Evolutionary conservation across 2,113 vertebrate species (phyloP), one percentile per base, ranked within the genome.

Genomic region (western clawed frog (Xenopus tropicalis)): DNA sequence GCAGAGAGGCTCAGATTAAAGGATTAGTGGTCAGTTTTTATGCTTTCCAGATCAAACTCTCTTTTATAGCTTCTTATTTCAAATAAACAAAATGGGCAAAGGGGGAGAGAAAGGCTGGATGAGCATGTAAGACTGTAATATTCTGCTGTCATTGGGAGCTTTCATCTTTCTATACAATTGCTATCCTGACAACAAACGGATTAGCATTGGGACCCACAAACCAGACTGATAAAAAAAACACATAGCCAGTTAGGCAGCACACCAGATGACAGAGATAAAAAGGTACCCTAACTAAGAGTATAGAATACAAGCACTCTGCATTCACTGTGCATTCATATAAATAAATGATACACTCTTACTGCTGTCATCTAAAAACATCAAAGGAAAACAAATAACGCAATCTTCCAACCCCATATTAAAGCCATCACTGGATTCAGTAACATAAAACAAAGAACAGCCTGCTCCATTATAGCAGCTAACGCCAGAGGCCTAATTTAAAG

Each of bases 21-120:
- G 73, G 66, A 76, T 69, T 76, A 76, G 46, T 43, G 44, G 65
- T 74, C 25, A 63, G 62, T 46, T 76, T 76, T 29, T 52, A 43
- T 52, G 65, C 57, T 52, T 44, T 44, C 51, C n/a, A 43, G 44
- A 43, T 76, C 29, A 56, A 52, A 76, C 24, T 29, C 59, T 62
- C 24, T 75, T 61, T 69, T 61, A 56, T 56, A 21, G 66, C 23
- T 61, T 62, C 22, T 10, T 56, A 63, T 56, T 76, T 76, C 16
- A 61, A 29, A 22, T 29, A 66, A 24, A 6, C 65, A 46, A 67
- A 59, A 48, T 22, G 54, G 19, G 52, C 8, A 54, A 48, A 48
- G 46, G 16, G 46, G 16, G 46, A 54, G 52, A n/a, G 52, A 17
- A 9, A 54, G 52, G 52, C 16, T 54, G 52, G 11, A 23, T 52